phyloP scores from a whole-genome alignment of 2,888 invertebrate species.

The Tiliacea aurago region DNA sequence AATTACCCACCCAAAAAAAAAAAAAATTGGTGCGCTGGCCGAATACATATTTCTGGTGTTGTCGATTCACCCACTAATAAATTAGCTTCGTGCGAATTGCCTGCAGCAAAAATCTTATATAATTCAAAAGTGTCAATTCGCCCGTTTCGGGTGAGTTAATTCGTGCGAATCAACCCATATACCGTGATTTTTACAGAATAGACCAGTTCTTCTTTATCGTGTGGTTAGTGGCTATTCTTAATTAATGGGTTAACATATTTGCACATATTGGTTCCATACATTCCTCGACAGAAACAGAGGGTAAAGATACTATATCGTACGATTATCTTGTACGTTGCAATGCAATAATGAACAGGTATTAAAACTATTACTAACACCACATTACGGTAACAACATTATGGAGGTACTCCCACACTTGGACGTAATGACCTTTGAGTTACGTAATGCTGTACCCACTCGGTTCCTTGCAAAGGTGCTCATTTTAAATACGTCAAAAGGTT shows the following conservation, averaged over 20 bases:
- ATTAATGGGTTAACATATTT: not conserved
- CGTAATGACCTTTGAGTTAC: constrained; percentile 71
- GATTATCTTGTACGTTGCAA: constrained; percentile 50
- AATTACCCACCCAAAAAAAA: no score
- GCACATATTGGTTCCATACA: not conserved
- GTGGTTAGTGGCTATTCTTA: not conserved
- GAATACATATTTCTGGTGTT: no score
- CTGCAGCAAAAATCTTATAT: no score
- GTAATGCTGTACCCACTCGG: constrained; percentile 65
- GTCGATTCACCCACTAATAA: no score
- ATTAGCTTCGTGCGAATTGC: no score
- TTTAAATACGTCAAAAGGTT: constrained; percentile 61
- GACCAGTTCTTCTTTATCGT: no score
- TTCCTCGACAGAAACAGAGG: constrained; percentile 22
- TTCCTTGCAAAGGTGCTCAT: constrained; percentile 55
- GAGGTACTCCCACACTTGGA: constrained; percentile 67
- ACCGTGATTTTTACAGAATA: no score
- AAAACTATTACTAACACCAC: constrained; percentile 62
- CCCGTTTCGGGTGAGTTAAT: no score
- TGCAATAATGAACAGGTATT: constrained; percentile 62
- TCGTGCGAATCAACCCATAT: no score
- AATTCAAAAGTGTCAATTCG: no score
- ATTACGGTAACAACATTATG: constrained; percentile 48
- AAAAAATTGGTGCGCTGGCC: no score
- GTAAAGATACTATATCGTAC: constrained; percentile 34